Conservation (phyloP, 2,113 vertebrate genomes). For the Chloropsis hardwickii region DNA sequence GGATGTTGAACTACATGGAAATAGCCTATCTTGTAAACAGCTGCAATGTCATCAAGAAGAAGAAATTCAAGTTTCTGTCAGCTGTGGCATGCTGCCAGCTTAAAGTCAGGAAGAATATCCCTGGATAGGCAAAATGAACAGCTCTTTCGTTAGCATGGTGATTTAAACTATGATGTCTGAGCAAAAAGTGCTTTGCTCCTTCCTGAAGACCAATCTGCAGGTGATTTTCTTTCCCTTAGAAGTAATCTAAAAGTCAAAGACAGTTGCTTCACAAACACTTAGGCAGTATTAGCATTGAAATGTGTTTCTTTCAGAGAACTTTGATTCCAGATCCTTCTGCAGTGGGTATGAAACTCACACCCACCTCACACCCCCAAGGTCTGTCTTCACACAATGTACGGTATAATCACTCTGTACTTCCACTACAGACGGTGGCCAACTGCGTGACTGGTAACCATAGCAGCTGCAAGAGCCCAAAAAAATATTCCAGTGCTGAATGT, state of each 20-base stretch:
- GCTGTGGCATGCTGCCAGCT: not conserved
- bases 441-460: constrained; percentile 68
- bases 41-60: not conserved
- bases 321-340: not conserved
- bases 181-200: not conserved
- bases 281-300: not conserved
- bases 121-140: not conserved
- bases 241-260: not conserved
- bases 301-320: not conserved
- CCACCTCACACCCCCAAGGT: constrained; percentile 27
- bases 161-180: not conserved
- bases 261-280: not conserved
- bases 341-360: constrained; percentile 18
- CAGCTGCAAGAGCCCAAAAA: constrained; percentile 41
- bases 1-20: not conserved
- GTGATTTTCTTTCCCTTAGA: not conserved
- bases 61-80: constrained; percentile 16
- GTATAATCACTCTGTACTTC: constrained; percentile 29
- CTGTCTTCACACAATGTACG: constrained; percentile 42
- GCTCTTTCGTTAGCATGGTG: not conserved
- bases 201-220: not conserved
- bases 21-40: not conserved
- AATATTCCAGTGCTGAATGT: not conserved
- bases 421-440: constrained; percentile 52
- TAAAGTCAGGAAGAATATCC: not conserved